Evolutionary conservation across 2,888 invertebrate species (phyloP), one percentile per base, ranked within the genome.

Genomic region (Caradrina clavipalpis): DNA sequence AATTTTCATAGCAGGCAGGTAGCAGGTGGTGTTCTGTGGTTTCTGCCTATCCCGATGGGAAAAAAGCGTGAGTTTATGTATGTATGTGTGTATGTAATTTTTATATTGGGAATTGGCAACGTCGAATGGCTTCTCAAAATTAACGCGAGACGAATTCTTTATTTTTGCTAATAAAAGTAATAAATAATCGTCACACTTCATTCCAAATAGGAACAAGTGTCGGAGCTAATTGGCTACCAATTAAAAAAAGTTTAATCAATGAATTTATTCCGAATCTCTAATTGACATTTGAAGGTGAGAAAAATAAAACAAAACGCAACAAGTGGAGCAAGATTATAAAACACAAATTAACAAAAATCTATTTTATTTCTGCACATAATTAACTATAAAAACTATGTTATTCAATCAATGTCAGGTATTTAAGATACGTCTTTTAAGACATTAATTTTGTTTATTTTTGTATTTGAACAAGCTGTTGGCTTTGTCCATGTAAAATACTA

Each of bases 271-370:
- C 8, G 8, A 31, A 21, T 58, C 58, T 35, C 47, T 19, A 39
- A 64, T 71, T 61, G 82, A 70, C 76, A 71, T 74, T 67, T 63
- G 72, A 73, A 77, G 78, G 73, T 69, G 78, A 77, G 60, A 58
- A 73, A 68, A 69, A 64, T 69, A 77, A 73, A 73, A 69, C 63
- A 64, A 73, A 77, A 67, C 54, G 31, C 26, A 56, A 57, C 64
- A 67, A 56, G 64, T 62, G 54, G 42, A 78, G 75, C 73, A 56
- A 35, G 61, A 21, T 78, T 54, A 75, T 83, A 81, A 80, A 83
- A 81, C 62, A 69, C 45, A 58, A 80, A 83, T 73, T 66, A 67
- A 50, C 51, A 42, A 72, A 80, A 81, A 72, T 72, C 51, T 53
- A 78, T 83, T 80, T 74, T 67, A 71, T 70, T 57, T 70, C 61